These are phyloP conservation scores for Thermophis baileyi DNA, from an alignment of 2,113 vertebrate genomes.

Conservation along the genomic window DNA sequence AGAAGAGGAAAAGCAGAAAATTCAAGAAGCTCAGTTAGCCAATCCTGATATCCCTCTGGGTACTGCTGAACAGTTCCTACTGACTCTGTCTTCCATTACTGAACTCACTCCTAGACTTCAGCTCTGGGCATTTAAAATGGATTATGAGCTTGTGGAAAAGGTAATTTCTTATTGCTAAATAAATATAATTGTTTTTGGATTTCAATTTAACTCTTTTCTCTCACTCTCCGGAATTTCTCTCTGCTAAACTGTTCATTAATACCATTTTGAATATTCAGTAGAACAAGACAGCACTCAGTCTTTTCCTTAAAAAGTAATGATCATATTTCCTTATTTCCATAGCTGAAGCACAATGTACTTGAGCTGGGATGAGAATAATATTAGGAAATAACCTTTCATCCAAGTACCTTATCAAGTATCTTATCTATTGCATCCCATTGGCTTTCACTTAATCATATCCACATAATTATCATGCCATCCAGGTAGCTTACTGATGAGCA, in stretches of 20 bases:
- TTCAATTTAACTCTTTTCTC: conserved; percentile 1
- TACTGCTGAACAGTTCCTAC: conserved; percentile 93
- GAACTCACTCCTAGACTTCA: conserved; percentile 93
- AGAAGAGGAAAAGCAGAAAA: conserved; percentile 96
- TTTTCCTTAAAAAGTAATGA: conserved; percentile 30
- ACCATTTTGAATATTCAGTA: conserved; percentile 3
- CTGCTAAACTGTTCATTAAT: conserved; percentile 32
- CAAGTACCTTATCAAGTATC: neutral
- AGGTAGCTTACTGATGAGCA: neutral
- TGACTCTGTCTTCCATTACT: conserved; percentile 92
- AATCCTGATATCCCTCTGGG: conserved; percentile 91
- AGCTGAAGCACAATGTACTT: conserved; percentile 32
- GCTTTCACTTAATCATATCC: neutral
- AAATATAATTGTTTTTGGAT: neutral
- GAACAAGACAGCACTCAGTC: neutral
- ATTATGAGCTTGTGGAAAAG: conserved; percentile 95
- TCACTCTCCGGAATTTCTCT: neutral
- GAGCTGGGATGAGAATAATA: neutral
- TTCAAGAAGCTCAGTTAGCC: conserved; percentile 92
- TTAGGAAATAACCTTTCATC: neutral
- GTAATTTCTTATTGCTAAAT: conserved; percentile 58
- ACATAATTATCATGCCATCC: neutral
- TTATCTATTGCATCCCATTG: neutral
- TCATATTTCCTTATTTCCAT: conserved; percentile 48
- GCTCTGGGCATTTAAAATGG: conserved; percentile 99